Percentiles rank a stretch among this genome's conserved stretches.
These are phyloP conservation scores for Drosophila suzukii DNA, from an alignment of 1,140 invertebrate species.

Conservation along the genomic window DNA sequence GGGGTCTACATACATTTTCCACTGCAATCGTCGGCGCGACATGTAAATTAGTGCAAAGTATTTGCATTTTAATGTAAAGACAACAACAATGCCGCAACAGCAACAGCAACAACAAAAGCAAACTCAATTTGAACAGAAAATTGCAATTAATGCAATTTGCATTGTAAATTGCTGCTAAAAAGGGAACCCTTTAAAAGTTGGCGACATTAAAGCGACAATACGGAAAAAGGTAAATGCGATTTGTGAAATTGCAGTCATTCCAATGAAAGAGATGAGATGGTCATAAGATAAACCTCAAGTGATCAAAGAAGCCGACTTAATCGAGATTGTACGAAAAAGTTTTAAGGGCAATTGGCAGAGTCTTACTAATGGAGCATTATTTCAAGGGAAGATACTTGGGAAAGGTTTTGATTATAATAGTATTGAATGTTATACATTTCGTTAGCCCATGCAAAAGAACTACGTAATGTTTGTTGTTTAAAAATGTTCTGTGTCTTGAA, in stretches of 20 bases:
- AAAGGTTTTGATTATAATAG: neutral
- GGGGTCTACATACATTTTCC: slow-evolving; percentile 27
- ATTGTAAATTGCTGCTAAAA: slow-evolving; percentile 56
- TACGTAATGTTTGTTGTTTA: no score
- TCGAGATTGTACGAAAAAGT: slow-evolving; percentile 8
- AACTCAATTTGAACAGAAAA: slow-evolving; percentile 53
- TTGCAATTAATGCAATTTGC: slow-evolving; percentile 75
- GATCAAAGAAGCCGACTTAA: slow-evolving; percentile 34
- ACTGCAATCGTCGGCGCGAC: slow-evolving; percentile 53
- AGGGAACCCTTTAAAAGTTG: slow-evolving; percentile 15
- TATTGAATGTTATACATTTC: neutral
- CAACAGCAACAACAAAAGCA: slow-evolving; percentile 10
- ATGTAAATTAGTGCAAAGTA: slow-evolving; percentile 76
- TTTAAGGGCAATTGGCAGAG: slow-evolving; percentile 18
- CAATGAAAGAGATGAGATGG: slow-evolving; percentile 41
- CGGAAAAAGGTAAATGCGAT: slow-evolving; percentile 44
- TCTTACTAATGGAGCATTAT: neutral
- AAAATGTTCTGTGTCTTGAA: no score
- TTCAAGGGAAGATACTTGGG: slow-evolving; percentile 8
- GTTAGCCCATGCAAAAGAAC: no score
- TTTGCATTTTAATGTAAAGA: slow-evolving; percentile 73
- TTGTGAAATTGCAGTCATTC: slow-evolving; percentile 46
- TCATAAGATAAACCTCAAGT: slow-evolving; percentile 31
- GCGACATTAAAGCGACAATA: slow-evolving; percentile 23
- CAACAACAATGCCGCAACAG: slow-evolving; percentile 22